A percentile compares a stretch with the other conserved stretches of the same genome.
phyloP scores from a whole-genome alignment of 2,888 invertebrate genomes.

The Dioctria linearis region DNA sequence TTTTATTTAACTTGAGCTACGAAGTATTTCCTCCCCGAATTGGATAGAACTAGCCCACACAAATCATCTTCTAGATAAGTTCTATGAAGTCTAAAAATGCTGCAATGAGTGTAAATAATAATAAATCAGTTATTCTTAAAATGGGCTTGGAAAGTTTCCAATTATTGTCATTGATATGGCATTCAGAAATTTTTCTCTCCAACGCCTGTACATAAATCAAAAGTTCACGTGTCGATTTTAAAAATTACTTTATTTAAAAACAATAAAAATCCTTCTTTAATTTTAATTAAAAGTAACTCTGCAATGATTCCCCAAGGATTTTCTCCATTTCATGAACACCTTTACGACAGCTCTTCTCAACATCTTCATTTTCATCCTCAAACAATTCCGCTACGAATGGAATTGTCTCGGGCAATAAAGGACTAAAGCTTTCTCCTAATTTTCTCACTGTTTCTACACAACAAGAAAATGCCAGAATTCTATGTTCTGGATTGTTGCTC shows the following conservation, averaged over 20 bases:
- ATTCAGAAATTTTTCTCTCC: neutral
- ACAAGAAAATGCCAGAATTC: conserved; percentile 80
- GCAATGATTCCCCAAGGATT: conserved; percentile 90
- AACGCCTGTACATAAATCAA: neutral
- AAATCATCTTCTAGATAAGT: too few species aligned
- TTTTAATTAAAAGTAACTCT: conserved; percentile 82
- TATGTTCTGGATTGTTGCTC: conserved; percentile 80
- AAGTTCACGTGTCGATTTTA: neutral
- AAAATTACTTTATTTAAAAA: neutral
- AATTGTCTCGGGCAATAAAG: conserved; percentile 91
- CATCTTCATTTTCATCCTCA: conserved; percentile 89
- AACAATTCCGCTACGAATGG: conserved; percentile 94
- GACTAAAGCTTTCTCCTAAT: conserved; percentile 90
- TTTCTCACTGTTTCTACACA: conserved; percentile 86
- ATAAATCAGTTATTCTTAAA: too few species aligned
- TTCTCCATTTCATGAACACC: conserved; percentile 89
- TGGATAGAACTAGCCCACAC: too few species aligned
- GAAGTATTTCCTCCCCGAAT: too few species aligned
- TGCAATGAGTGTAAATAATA: too few species aligned
- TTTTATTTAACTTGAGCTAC: too few species aligned
- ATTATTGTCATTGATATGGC: neutral
- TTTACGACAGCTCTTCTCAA: conserved; percentile 84
- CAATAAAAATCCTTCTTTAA: neutral
- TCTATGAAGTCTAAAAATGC: too few species aligned
- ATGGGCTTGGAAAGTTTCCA: too few species aligned